Evolutionary conservation across 2,888 invertebrate genomes (phyloP).

Genomic region (Chironomus riparius): DNA sequence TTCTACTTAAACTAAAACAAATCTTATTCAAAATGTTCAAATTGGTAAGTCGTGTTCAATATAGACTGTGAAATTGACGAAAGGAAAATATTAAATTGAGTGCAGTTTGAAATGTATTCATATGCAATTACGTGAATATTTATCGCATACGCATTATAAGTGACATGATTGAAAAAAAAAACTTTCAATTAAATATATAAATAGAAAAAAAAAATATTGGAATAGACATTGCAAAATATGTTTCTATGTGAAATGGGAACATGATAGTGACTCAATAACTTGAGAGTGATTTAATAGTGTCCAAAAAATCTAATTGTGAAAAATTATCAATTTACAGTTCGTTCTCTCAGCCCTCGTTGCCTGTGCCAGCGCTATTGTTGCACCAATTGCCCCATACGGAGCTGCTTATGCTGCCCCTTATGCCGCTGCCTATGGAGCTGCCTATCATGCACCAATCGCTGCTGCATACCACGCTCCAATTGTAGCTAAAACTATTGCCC

Average conservation of each 20-base stretch:
- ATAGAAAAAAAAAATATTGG: no score
- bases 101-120: no score
- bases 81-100: no score
- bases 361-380: not conserved
- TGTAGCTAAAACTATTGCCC: not conserved
- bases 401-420: not conserved
- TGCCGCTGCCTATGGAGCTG: not conserved
- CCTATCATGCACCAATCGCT: not conserved
- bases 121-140: no score
- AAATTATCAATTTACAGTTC: not conserved
- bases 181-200: no score
- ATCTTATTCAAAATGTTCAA: constrained; percentile 26
- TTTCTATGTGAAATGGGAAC: not conserved
- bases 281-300: not conserved
- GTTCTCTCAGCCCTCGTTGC: constrained; percentile 26
- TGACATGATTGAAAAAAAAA: no score
- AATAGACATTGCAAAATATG: not conserved
- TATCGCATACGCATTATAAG: no score
- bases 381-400: constrained; percentile 4
- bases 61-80: not conserved
- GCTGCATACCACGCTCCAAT: not conserved
- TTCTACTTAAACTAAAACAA: constrained; percentile 5
- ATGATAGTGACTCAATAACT: not conserved
- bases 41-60: constrained; percentile 14
- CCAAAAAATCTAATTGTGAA: not conserved